Percentiles rank a stretch among this genome's conserved stretches.
These are phyloP conservation scores for Nomia melanderi DNA, from an alignment of 1,140 invertebrate species.

Conservation along the genomic window DNA sequence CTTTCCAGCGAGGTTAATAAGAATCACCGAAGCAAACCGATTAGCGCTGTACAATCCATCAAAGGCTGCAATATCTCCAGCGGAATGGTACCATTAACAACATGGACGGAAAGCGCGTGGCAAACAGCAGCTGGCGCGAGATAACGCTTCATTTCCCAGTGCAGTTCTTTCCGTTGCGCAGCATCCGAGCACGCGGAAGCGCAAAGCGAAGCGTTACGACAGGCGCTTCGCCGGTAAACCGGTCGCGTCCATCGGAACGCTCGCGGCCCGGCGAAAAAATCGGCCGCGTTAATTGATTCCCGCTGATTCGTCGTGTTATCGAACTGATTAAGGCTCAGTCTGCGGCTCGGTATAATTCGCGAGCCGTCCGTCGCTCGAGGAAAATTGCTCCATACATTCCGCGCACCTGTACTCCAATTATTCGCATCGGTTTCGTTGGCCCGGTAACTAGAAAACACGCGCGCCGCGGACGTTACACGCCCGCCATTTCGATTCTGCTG, in stretches of 20 bases:
- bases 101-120: background rate
- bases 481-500: too few species aligned
- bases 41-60: too few species aligned
- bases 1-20: too few species aligned
- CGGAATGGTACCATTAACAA: background rate
- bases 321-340: background rate
- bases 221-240: background rate
- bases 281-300: slow-evolving; percentile 18
- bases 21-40: too few species aligned
- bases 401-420: too few species aligned
- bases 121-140: slow-evolving; percentile 8
- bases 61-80: background rate
- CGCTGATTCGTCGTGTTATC: background rate
- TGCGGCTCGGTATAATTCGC: background rate
- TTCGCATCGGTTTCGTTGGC: too few species aligned
- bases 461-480: too few species aligned
- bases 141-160: slow-evolving; percentile 10
- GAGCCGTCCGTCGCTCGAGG: background rate
- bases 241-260: background rate
- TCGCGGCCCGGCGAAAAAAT: background rate
- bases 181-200: background rate
- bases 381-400: slow-evolving; percentile 11
- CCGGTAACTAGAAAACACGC: too few species aligned
- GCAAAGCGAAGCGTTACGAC: background rate
- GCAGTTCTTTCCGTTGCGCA: background rate